Evolutionary conservation across 2,888 invertebrate genomes (phyloP), one percentile per base, ranked within the genome.

Genomic region (Erebia ligea): DNA sequence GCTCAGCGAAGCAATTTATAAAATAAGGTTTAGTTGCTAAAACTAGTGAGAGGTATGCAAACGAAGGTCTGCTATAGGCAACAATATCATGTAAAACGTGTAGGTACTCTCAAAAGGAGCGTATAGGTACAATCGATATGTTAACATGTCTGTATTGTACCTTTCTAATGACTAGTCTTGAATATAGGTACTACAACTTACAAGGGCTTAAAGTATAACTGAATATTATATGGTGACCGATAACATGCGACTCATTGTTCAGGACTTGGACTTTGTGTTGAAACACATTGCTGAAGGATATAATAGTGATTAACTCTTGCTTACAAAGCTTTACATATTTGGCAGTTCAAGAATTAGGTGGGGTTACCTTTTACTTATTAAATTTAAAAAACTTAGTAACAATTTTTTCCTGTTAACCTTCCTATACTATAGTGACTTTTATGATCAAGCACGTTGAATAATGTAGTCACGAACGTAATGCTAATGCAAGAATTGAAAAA

Each of bases 81-180:
- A 61, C 68, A 67, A 75, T 71, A 71, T 73, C 71, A 69, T 71
- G 72, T 71, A 70, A 72, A 70, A 70, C 73, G 62, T 69, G 71
- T 68, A 73, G 69, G 64, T 69, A 63, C 66, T 69, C 69, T 68
- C 68, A 75, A 72, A 74, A 73, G 73, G 69, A 64, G 52, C 68
- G 34, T 75, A 77, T 72, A 70, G 56, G 40, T 72, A 74, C 75
- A 77, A 74, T 75, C 68, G 73, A 71, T 64, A 67, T 76, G 62
- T 73, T 68, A 74, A 70, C 57, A 72, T 70, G 72, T 69, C 67
- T 72, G 68, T 84, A 76, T 85, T 81, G 74, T 83, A 82, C 87
- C 88, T 88, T 88, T 88, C 88, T 88, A 88, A 88, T 84, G 81
- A 82, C 78, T 77, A 76, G 79, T 80, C 79, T 80, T 42, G 45